These are phyloP conservation scores for Caprella mutica DNA, from an alignment of 2,888 invertebrate genomes.

Conservation along the genomic window DNA sequence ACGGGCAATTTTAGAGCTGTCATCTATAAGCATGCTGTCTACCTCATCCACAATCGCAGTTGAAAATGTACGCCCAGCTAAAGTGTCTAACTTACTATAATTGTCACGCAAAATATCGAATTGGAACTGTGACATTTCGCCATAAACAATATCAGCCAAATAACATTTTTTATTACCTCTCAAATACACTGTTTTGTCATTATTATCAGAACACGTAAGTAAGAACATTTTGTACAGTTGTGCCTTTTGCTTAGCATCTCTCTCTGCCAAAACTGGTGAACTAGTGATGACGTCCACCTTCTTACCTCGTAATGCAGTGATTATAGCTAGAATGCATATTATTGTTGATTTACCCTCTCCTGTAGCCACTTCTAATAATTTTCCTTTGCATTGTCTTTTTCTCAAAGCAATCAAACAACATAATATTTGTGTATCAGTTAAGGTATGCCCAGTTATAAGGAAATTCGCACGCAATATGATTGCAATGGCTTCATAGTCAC, in stretches of 20 bases:
- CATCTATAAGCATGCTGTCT: neutral
- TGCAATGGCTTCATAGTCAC: neutral
- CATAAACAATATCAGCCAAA: neutral
- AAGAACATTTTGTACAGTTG: neutral
- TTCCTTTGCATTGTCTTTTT: neutral
- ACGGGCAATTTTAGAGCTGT: conserved; percentile 1
- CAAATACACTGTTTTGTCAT: neutral
- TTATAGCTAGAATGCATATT: neutral
- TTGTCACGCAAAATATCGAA: neutral
- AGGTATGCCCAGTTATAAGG: neutral
- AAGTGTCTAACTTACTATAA: neutral
- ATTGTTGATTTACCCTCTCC: neutral
- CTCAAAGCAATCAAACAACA: neutral
- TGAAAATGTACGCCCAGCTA: neutral
- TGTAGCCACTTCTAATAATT: neutral
- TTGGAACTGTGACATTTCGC: conserved; percentile 2
- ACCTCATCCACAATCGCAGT: neutral
- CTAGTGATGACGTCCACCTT: neutral
- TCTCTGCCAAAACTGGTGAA: conserved; percentile 2
- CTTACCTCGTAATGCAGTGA: neutral
- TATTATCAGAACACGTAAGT: neutral
- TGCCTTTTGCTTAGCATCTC: neutral
- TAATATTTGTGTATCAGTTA: neutral
- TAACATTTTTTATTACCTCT: neutral
- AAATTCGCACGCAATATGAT: neutral